phyloP scores from a whole-genome alignment of 2,888 invertebrate genomes.

The Rhingia rostrata region DNA sequence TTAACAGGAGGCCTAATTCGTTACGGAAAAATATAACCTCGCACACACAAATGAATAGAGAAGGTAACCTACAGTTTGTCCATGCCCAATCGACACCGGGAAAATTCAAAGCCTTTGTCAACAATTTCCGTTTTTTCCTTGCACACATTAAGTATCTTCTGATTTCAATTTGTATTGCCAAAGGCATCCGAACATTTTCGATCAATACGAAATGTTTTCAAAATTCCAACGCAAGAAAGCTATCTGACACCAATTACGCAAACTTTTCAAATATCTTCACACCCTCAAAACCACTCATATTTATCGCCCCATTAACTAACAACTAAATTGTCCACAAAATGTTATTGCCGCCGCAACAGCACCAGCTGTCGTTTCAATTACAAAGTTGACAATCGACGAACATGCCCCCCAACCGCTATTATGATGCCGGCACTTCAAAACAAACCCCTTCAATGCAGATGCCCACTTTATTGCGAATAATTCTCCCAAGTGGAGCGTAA shows the following conservation, averaged over 20 bases:
- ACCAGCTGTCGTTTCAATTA: conserved; percentile 36
- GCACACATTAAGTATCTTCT: too few relatives aligned
- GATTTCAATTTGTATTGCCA: too few relatives aligned
- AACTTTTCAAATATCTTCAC: not conserved
- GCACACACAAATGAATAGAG: too few relatives aligned
- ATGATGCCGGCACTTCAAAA: conserved; percentile 30
- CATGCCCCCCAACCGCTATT: conserved; percentile 21
- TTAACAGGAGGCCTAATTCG: too few relatives aligned
- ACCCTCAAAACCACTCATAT: not conserved
- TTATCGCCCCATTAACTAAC: conserved; percentile 35
- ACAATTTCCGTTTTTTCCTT: too few relatives aligned
- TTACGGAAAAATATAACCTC: too few relatives aligned
- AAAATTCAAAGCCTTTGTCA: too few relatives aligned
- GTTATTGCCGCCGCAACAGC: not conserved
- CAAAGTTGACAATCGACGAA: conserved; percentile 48
- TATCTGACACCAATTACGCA: not conserved
- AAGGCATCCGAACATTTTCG: too few relatives aligned
- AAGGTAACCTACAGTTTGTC: too few relatives aligned
- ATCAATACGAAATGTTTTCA: too few relatives aligned
- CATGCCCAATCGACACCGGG: too few relatives aligned
- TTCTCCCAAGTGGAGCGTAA: conserved; percentile 28
- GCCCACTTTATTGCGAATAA: conserved; percentile 43
- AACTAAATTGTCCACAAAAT: conserved; percentile 18
- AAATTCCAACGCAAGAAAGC: not conserved
- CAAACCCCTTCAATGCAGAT: conserved; percentile 37